Percentiles rank a stretch among this genome's conserved stretches.
Evolutionary conservation across 1,140 invertebrate species (phyloP).

Genomic region (Magallana ariakensis): DNA sequence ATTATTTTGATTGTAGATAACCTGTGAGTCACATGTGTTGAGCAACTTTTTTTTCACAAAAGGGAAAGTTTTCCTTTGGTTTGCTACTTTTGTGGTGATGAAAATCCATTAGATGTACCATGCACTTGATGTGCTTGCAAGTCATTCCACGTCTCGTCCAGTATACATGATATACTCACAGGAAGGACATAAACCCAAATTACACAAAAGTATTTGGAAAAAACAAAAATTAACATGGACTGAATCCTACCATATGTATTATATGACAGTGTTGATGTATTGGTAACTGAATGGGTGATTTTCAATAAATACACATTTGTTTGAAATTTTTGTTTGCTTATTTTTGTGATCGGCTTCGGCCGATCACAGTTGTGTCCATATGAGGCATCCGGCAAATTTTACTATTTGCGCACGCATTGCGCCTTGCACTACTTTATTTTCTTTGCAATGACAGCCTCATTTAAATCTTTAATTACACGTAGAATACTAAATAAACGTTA

Average conservation of each 20-base stretch:
- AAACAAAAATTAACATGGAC: neutral
- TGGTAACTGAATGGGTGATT: neutral
- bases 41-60: neutral
- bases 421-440: too few relatives aligned
- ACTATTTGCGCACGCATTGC: too few relatives aligned
- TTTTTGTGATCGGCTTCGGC: too few relatives aligned
- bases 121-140: neutral
- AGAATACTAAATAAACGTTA: too few relatives aligned
- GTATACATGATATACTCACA: too few relatives aligned
- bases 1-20: neutral
- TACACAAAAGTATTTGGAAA: too few relatives aligned
- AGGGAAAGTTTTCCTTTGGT: neutral
- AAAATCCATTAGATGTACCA: neutral
- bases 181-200: too few relatives aligned
- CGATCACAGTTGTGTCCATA: too few relatives aligned
- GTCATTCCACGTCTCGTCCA: too few relatives aligned
- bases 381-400: too few relatives aligned
- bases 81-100: neutral
- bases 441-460: too few relatives aligned
- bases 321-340: neutral
- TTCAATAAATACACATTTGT: neutral
- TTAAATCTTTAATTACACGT: too few relatives aligned
- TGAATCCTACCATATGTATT: neutral
- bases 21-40: conserved; percentile 8
- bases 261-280: neutral